A percentile compares a stretch with the other conserved stretches of the same genome.
phyloP scores from a whole-genome alignment of 1,140 invertebrate genomes.

The Eubasilissa regina region DNA sequence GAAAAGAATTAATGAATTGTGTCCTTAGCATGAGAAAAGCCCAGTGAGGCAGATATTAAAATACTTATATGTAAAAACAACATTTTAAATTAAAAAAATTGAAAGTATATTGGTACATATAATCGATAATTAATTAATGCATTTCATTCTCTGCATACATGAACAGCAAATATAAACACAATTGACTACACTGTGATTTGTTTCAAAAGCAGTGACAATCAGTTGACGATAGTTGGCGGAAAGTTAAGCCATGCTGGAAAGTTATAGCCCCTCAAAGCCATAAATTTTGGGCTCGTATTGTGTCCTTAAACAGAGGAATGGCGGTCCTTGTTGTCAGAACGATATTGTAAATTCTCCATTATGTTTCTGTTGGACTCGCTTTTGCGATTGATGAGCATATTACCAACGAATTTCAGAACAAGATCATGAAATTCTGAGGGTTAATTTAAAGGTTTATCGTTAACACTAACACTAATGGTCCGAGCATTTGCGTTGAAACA shows the following conservation, averaged over 20 bases:
- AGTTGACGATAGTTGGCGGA: constrained; percentile 24
- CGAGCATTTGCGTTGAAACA: too few species aligned
- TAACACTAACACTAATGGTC: too few species aligned
- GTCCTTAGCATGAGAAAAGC: too few species aligned
- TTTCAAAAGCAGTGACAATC: constrained; percentile 21
- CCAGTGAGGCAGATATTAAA: too few species aligned
- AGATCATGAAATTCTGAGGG: constrained; percentile 17
- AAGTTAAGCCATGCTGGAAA: constrained; percentile 5
- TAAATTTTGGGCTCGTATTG: constrained; percentile 34
- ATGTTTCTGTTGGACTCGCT: constrained; percentile 7
- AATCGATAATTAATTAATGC: too few species aligned
- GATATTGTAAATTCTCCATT: constrained; percentile 40
- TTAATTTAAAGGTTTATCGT: background rate
- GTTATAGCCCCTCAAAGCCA: constrained; percentile 19
- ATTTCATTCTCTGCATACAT: too few species aligned
- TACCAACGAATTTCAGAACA: constrained; percentile 32
- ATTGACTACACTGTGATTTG: constrained; percentile 17
- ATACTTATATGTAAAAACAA: too few species aligned
- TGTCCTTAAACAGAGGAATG: constrained; percentile 33
- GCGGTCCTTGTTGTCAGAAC: constrained; percentile 32
- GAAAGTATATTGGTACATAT: too few species aligned
- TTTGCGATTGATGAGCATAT: constrained; percentile 14
- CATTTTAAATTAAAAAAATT: too few species aligned
- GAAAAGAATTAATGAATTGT: too few species aligned
- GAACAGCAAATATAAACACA: background rate